These are phyloP conservation scores for Eulemur rubriventer DNA, from an alignment of 2,797 vertebrate genomes.

Conservation along the genomic window DNA sequence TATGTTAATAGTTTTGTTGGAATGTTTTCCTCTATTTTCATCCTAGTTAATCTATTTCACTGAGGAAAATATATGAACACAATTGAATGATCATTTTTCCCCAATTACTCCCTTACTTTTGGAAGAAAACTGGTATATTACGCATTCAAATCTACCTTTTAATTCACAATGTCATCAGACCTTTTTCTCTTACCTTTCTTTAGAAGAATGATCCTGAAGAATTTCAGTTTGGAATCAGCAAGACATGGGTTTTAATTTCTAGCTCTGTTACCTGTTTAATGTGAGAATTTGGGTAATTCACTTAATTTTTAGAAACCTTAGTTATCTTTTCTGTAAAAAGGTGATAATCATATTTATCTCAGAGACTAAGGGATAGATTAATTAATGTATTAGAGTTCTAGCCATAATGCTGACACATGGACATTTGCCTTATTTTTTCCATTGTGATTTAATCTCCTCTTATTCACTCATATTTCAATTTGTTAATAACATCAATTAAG, in stretches of 20 bases:
- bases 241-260: background rate
- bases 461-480: background rate
- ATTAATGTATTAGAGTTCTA: background rate
- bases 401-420: background rate
- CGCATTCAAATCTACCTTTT: background rate
- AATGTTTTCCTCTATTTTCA: background rate
- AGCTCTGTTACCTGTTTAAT: background rate
- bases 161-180: background rate
- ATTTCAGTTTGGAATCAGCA: background rate
- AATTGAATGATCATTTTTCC: background rate
- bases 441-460: background rate
- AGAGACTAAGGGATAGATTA: background rate
- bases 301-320: background rate
- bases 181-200: background rate
- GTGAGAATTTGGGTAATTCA: background rate
- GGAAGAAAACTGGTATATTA: background rate
- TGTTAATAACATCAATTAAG: slow-evolving; percentile 4
- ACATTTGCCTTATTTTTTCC: background rate
- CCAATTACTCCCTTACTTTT: background rate
- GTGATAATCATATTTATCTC: background rate
- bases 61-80: background rate
- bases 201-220: background rate
- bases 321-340: background rate
- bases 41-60: background rate
- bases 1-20: background rate